These are phyloP conservation scores for Tachysurus fulvidraco DNA, from an alignment of 2,113 vertebrate species.

Conservation along the genomic window DNA sequence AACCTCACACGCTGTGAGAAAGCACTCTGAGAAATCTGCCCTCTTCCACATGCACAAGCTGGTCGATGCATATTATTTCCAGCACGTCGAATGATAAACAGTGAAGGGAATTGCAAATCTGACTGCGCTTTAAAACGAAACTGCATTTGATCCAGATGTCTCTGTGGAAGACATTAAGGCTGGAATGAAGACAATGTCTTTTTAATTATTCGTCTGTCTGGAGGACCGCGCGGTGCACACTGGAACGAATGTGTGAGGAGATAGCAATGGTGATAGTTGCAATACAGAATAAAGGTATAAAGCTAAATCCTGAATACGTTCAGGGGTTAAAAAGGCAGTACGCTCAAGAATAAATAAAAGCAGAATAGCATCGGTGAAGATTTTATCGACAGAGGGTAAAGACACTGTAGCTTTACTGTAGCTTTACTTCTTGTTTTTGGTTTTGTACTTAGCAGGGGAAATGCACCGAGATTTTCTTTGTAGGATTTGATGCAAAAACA, in stretches of 20 bases:
- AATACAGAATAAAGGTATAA: neutral
- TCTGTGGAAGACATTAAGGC: conserved; percentile 15
- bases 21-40: neutral
- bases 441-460: neutral
- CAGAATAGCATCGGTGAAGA: neutral
- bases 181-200: conserved; percentile 4
- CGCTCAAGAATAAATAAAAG: neutral
- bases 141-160: conserved; percentile 13
- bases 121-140: conserved; percentile 2
- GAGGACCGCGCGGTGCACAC: neutral
- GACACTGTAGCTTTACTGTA: too few relatives aligned
- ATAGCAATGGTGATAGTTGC: neutral
- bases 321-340: too few relatives aligned
- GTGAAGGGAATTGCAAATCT: conserved; percentile 4
- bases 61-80: neutral
- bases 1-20: neutral
- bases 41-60: neutral
- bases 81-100: neutral
- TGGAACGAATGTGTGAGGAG: conserved; percentile 8
- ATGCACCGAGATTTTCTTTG: neutral
- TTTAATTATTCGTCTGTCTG: conserved; percentile 23
- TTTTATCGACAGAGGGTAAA: too few relatives aligned
- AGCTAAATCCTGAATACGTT: neutral
- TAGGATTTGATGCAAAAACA: neutral
- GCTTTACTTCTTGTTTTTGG: neutral